These are phyloP conservation scores for Beroe ovata DNA, from an alignment of 37 sponge, comb jelly and placozoan species.

Conservation along the genomic window DNA sequence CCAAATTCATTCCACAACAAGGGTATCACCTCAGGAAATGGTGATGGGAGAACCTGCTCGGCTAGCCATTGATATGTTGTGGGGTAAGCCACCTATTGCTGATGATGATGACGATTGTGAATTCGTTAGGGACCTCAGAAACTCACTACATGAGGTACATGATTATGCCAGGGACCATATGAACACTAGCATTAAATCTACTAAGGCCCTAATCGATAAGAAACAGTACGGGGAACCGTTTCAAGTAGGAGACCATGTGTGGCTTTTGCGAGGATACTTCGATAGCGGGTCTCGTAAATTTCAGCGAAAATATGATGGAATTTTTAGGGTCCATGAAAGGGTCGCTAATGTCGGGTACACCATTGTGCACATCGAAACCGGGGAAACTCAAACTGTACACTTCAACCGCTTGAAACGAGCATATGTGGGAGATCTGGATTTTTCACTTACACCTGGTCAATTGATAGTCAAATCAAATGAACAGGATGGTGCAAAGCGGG, in stretches of 20 bases:
- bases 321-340: background rate
- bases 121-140: background rate
- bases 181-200: background rate
- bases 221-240: background rate
- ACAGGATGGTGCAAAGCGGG: too few species aligned
- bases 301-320: slow-evolving; percentile 18
- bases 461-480: too few species aligned
- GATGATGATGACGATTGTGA: background rate
- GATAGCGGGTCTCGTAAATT: background rate
- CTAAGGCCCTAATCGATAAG: background rate
- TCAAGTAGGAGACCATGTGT: background rate
- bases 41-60: background rate
- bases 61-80: background rate
- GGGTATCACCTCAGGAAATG: background rate
- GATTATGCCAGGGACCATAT: slow-evolving; percentile 11
- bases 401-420: slow-evolving; percentile 6
- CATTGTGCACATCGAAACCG: background rate
- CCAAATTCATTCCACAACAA: background rate
- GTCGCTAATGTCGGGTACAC: background rate
- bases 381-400: background rate
- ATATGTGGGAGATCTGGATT: too few species aligned
- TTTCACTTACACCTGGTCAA: too few species aligned
- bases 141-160: background rate
- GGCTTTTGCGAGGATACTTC: background rate
- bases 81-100: background rate